Evolutionary conservation across 1,140 invertebrate species (phyloP).

Genomic region (Drosophila quadrilineata): DNA sequence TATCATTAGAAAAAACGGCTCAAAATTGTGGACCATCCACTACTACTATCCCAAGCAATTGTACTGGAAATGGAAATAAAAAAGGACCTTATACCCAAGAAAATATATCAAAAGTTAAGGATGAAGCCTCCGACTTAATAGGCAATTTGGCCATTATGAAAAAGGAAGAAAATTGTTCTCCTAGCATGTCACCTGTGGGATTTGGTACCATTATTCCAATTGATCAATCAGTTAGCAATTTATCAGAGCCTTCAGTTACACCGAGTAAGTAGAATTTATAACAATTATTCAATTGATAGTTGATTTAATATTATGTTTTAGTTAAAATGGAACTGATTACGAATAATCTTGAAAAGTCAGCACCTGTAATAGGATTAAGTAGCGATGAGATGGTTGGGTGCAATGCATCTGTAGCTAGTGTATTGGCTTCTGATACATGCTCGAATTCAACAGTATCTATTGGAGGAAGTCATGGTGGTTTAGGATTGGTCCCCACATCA

Average conservation of each 20-base stretch:
- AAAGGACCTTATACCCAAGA: too few species aligned
- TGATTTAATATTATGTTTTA: constrained; percentile 3
- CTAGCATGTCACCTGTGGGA: constrained; percentile 67
- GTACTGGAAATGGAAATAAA: not conserved
- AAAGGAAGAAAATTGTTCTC: constrained; percentile 67
- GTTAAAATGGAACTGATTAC: constrained; percentile 54
- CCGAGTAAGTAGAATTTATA: constrained; percentile 34
- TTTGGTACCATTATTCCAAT: constrained; percentile 66
- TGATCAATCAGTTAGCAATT: constrained; percentile 26
- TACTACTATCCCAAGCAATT: not conserved
- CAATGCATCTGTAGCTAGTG: constrained; percentile 12
- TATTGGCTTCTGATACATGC: constrained; percentile 30
- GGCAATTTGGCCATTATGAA: constrained; percentile 63
- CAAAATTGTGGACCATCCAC: not conserved
- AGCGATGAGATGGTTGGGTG: constrained; percentile 47
- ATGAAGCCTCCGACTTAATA: constrained; percentile 52
- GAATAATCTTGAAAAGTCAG: constrained; percentile 35
- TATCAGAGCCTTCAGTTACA: constrained; percentile 26
- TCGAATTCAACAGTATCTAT: not conserved
- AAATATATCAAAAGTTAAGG: constrained; percentile 45
- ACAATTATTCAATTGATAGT: not conserved
- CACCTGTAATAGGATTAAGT: constrained; percentile 13
- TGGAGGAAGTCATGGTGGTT: too few species aligned
- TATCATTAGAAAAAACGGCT: constrained; percentile 4
- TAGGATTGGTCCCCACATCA: too few species aligned